Evolutionary conservation across 1,140 invertebrate genomes (phyloP), one percentile per base, ranked within the genome.

Genomic region (Penaeus vannamei): DNA sequence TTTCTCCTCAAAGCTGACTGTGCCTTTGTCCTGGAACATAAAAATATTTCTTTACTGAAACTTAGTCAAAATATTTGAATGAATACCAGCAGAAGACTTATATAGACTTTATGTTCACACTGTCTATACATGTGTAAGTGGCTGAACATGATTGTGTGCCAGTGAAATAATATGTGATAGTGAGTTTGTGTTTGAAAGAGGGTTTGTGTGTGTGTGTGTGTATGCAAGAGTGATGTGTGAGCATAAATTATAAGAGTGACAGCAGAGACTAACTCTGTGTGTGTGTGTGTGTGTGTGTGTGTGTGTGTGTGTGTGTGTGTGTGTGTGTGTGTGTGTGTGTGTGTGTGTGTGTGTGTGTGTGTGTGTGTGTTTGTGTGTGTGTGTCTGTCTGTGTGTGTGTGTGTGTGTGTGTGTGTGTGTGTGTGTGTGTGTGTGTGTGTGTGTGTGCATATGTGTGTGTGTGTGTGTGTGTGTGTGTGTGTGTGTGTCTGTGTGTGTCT

Each of bases 1-100:
- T 95, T 98, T 96, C 91, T 98, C 97, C 93, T 99, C 91, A 84
- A 91, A 91, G 46, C 89, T 90, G 53, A 91, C 89, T n/a, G 91
- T 87, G n/a, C 90, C 90, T 90, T 90, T 90, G 60, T 90, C 90
- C 90, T 90, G 59, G 4, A 12, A 42, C 83, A 1, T 22, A 60
- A 89, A 60, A 76, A 79, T 20, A 53, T 26, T 69, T n/a, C 12
- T n/a, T 53, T 53, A 36, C 2, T 26, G 26, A 12, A 46, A 22
- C 8, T 60, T 29, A 29, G 42, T 61, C 62, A 42, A 14, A 17
- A 32, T 36, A 66, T n/a, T n/a, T 62, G 36, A 4, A 42, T 42
- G 8, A 23, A 17, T 53, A 84, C 53, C 53, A 32, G 10, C 59
- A 84, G 7, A 80, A 22, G 12, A 20, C 1, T 20, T 29, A 69